Evolutionary conservation across 2,888 invertebrate species (phyloP).

Genomic region (Brachylomia viminalis): DNA sequence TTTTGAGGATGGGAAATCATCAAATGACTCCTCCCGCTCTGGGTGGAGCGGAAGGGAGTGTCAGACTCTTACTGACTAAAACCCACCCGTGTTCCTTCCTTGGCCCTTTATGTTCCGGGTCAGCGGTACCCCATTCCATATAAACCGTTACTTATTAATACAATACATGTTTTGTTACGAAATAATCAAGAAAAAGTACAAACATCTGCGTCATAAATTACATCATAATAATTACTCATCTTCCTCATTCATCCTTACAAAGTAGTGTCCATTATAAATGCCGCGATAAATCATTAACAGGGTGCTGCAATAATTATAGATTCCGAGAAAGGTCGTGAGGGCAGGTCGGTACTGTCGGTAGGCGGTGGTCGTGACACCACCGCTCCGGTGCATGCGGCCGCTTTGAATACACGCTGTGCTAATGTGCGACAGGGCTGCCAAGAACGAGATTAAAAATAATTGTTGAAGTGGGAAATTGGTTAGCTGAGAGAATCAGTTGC

Average conservation of each 20-base stretch:
- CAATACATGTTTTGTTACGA: background rate
- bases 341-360: conserved; percentile 64
- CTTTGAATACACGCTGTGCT: conserved; percentile 48
- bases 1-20: too few species aligned
- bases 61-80: too few species aligned
- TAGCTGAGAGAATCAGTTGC: background rate
- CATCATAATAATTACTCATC: conserved; percentile 39
- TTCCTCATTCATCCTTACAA: conserved; percentile 36
- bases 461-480: background rate
- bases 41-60: too few species aligned
- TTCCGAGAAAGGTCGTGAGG: conserved; percentile 65
- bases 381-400: conserved; percentile 56
- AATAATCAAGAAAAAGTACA: background rate
- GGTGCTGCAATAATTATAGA: conserved; percentile 64
- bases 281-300: conserved; percentile 64
- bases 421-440: conserved; percentile 55
- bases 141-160: background rate
- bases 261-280: conserved; percentile 46
- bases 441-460: background rate
- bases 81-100: too few species aligned
- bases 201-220: conserved; percentile 26
- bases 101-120: too few species aligned
- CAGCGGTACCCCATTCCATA: too few species aligned
- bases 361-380: conserved; percentile 65
- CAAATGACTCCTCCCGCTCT: too few species aligned